A percentile compares a stretch with the other conserved stretches of the same genome.
Evolutionary conservation across 2,797 vertebrate genomes (phyloP).

Genomic region (Tragopan temminckii): DNA sequence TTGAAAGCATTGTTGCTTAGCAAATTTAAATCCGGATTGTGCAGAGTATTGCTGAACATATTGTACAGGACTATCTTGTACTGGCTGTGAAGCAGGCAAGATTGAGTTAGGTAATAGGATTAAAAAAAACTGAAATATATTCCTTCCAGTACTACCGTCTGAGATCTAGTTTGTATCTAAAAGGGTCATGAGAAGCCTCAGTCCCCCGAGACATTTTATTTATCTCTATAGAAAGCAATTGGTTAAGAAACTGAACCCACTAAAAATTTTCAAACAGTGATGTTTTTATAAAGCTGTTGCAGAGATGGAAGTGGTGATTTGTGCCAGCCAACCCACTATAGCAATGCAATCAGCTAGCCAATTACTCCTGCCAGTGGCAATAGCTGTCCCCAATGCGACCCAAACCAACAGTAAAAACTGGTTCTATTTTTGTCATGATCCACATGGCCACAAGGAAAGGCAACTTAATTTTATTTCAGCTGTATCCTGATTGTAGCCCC

Average conservation of each 20-base stretch:
- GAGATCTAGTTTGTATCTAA: background rate
- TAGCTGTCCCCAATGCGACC: conserved; percentile 31
- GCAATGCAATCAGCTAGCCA: conserved; percentile 48
- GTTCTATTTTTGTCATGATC: conserved; percentile 66
- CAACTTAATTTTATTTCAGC: conserved; percentile 65
- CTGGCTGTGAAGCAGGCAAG: background rate
- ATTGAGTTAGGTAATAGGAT: background rate
- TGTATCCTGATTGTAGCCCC: conserved; percentile 26
- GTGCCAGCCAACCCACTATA: conserved; percentile 40
- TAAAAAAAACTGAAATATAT: background rate
- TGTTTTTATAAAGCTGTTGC: conserved; percentile 30
- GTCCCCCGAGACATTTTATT: background rate
- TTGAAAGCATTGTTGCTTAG: background rate
- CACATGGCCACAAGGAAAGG: conserved; percentile 37
- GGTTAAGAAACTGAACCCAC: conserved; percentile 5
- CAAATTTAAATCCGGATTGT: background rate
- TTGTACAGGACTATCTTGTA: background rate
- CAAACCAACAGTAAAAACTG: conserved; percentile 56
- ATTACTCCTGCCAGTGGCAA: conserved; percentile 56
- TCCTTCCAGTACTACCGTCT: background rate
- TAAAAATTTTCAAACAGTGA: background rate
- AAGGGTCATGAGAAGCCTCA: background rate
- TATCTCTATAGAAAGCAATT: background rate
- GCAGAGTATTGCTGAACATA: background rate
- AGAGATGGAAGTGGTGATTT: background rate